Percentiles rank a stretch among this genome's conserved stretches.
Conservation (phyloP, 1,140 invertebrate genomes). For the Pseudomyrmex concolor region DNA sequence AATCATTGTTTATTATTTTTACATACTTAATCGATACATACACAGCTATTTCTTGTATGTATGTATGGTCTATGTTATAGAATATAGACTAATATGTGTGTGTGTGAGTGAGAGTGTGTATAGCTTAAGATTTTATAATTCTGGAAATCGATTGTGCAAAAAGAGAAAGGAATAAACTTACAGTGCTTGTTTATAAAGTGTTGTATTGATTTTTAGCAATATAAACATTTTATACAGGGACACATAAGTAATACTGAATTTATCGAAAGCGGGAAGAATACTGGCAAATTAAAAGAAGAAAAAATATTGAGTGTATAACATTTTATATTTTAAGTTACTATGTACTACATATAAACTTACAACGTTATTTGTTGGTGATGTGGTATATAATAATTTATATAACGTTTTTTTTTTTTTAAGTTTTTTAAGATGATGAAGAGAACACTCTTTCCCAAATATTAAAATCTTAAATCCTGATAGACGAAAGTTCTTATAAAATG, state of each 20-base stretch:
- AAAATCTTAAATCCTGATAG: neutral
- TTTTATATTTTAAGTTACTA: too few species aligned
- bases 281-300: neutral
- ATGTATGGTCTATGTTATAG: conserved; percentile 11
- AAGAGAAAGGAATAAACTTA: conserved; percentile 70
- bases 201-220: conserved; percentile 33
- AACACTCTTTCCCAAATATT: conserved; percentile 61
- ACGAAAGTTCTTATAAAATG: conserved; percentile 51
- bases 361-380: too few species aligned
- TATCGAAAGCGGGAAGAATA: neutral
- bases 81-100: neutral
- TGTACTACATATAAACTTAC: too few species aligned
- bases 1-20: conserved; percentile 66
- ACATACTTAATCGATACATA: conserved; percentile 29
- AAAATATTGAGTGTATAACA: neutral
- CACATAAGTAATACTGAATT: neutral
- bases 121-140: conserved; percentile 72
- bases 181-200: conserved; percentile 68
- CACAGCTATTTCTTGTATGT: conserved; percentile 25
- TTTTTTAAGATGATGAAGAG: conserved; percentile 32
- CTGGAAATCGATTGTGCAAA: conserved; percentile 65
- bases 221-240: conserved; percentile 11
- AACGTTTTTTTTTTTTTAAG: conserved; percentile 53
- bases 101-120: conserved; percentile 49
- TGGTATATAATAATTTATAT: conserved; percentile 35